Conservation (phyloP, 30 jellyfish, hydroid and myxozoan genomes). For the Sanderia malayensis region DNA sequence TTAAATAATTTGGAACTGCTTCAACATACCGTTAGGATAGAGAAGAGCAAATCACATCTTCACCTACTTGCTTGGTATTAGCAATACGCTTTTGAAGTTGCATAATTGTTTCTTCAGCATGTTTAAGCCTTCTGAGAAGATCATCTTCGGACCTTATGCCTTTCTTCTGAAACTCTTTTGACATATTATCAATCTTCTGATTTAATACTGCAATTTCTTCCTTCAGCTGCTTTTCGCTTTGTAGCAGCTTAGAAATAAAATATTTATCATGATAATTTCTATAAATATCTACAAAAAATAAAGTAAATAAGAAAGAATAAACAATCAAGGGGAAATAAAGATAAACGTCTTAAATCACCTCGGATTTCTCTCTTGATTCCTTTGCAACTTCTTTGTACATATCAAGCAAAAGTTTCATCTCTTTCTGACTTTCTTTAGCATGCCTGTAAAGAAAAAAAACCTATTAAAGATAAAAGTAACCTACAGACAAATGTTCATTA, state of each 20-base stretch:
- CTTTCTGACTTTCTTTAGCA: slow-evolving; percentile 87
- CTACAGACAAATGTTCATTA: no score
- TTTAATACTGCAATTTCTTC: slow-evolving; percentile 70
- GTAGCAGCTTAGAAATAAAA: no score
- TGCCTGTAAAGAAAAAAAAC: slow-evolving; percentile 33
- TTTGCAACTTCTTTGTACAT: slow-evolving; percentile 89
- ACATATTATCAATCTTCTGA: slow-evolving; percentile 56
- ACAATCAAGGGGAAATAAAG: neutral
- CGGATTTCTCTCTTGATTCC: slow-evolving; percentile 88
- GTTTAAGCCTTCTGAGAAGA: slow-evolving; percentile 59
- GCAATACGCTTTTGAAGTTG: slow-evolving; percentile 76
- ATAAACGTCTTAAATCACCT: slow-evolving; percentile 42
- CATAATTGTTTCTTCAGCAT: slow-evolving; percentile 69
- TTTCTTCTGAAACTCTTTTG: slow-evolving; percentile 63
- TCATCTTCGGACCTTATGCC: slow-evolving; percentile 72
- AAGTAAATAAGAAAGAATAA: neutral
- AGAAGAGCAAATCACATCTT: no score
- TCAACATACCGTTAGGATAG: no score
- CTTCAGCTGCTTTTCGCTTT: slow-evolving; percentile 69
- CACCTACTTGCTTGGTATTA: slow-evolving; percentile 94
- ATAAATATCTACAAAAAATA: slow-evolving; percentile 9
- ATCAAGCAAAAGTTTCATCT: slow-evolving; percentile 82
- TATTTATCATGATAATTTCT: no score
- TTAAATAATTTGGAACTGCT: no score
- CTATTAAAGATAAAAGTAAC: no score